Evolutionary conservation across 2,888 invertebrate species (phyloP).

Genomic region (Drosophila dives): DNA sequence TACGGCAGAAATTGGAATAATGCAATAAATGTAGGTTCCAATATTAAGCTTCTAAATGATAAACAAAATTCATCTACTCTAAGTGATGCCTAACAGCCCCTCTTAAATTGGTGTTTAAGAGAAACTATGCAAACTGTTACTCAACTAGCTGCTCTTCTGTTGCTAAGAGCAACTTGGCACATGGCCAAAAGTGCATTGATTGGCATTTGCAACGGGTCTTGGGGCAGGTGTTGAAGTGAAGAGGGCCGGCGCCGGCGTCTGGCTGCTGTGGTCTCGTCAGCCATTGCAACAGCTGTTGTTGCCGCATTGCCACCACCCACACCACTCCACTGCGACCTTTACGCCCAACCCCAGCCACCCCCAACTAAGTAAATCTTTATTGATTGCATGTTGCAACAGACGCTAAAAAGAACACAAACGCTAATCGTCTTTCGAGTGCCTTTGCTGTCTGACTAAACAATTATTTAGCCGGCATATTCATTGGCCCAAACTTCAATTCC

Average conservation of each 20-base stretch:
- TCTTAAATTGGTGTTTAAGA: slow-evolving; percentile 31
- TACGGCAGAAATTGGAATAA: background rate
- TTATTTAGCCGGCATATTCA: slow-evolving; percentile 59
- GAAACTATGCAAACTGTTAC: slow-evolving; percentile 5
- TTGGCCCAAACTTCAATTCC: slow-evolving; percentile 22
- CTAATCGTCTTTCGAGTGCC: slow-evolving; percentile 67
- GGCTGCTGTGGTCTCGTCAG: slow-evolving; percentile 69
- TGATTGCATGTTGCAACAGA: slow-evolving; percentile 69
- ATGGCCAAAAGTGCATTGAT: slow-evolving; percentile 82
- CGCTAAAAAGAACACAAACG: slow-evolving; percentile 50
- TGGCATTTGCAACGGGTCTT: slow-evolving; percentile 60
- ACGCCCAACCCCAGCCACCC: slow-evolving; percentile 4
- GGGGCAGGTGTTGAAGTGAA: slow-evolving; percentile 37
- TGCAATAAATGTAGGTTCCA: background rate
- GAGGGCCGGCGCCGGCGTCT: slow-evolving; percentile 69
- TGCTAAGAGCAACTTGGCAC: slow-evolving; percentile 79
- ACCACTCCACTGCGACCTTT: slow-evolving; percentile 8
- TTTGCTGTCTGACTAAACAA: slow-evolving; percentile 66
- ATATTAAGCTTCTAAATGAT: background rate
- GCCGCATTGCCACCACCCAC: slow-evolving; percentile 61
- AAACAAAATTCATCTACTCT: background rate
- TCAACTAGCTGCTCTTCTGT: slow-evolving; percentile 14
- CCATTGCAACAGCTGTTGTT: slow-evolving; percentile 77
- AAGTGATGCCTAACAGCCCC: slow-evolving; percentile 1
- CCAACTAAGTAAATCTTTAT: slow-evolving; percentile 68